Conservation (phyloP, 2,888 invertebrate genomes). For the Orchestes rusci region DNA sequence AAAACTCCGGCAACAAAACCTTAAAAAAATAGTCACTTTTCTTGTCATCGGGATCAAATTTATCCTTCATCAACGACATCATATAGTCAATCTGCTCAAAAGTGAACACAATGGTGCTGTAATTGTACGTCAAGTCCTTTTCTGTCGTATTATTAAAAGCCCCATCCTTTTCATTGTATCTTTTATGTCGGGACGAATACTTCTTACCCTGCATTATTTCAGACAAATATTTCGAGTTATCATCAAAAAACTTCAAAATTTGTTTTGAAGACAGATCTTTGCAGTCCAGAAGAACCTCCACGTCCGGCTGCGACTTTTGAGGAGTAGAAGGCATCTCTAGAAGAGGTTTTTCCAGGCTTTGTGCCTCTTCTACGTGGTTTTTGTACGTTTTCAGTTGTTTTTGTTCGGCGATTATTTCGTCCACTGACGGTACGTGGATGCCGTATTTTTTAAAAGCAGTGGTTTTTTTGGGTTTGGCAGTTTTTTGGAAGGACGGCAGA, state of each 20-base stretch:
- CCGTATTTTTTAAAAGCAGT: too few species aligned
- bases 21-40: conserved; percentile 35
- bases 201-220: conserved; percentile 26
- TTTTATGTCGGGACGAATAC: conserved; percentile 26
- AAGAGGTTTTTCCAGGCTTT: conserved; percentile 20
- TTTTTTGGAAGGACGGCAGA: too few species aligned
- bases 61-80: conserved; percentile 27
- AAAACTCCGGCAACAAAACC: conserved; percentile 37
- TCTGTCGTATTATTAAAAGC: conserved; percentile 13
- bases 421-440: conserved; percentile 26
- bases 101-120: conserved; percentile 34
- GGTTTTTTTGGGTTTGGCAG: too few species aligned
- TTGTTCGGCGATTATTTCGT: conserved; percentile 28
- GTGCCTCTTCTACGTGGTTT: conserved; percentile 16
- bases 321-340: conserved; percentile 18
- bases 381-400: conserved; percentile 25
- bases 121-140: conserved; percentile 33
- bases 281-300: conserved; percentile 26
- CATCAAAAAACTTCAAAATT: conserved; percentile 25
- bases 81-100: conserved; percentile 34
- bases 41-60: conserved; percentile 31
- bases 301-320: conserved; percentile 9
- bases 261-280: conserved; percentile 27
- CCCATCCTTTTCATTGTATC: conserved; percentile 8
- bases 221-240: conserved; percentile 21